These are phyloP conservation scores for Clarias macrocephalus DNA, from an alignment of 2,113 vertebrate species.

Conservation along the genomic window DNA sequence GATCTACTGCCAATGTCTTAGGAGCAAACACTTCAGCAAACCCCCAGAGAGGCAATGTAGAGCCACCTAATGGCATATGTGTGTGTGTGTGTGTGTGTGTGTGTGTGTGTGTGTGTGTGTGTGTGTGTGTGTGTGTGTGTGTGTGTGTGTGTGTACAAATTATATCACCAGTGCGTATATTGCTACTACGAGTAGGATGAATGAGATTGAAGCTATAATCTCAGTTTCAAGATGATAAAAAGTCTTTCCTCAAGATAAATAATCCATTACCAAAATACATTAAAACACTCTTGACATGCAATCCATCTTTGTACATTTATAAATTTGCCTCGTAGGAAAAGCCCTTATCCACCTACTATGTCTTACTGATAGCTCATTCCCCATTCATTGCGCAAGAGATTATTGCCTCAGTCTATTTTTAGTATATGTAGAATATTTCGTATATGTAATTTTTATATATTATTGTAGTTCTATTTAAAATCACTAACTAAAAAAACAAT, in stretches of 20 bases:
- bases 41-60: too few species aligned
- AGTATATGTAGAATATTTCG: background rate
- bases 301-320: constrained; percentile 25
- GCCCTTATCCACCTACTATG: background rate
- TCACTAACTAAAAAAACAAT: background rate
- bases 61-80: too few species aligned
- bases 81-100: too few species aligned
- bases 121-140: too few species aligned
- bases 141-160: too few species aligned
- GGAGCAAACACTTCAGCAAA: too few species aligned
- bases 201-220: background rate
- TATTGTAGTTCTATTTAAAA: background rate
- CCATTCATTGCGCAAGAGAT: background rate
- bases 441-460: background rate
- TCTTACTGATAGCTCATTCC: background rate
- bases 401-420: background rate
- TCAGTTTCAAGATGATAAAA: constrained; percentile 28
- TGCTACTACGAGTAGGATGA: background rate
- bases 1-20: too few species aligned
- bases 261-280: constrained; percentile 30
- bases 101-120: too few species aligned
- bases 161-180: background rate
- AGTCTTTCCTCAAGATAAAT: constrained; percentile 25
- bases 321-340: constrained; percentile 1
- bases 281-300: constrained; percentile 23